Percentiles rank a stretch among this genome's conserved stretches.
phyloP scores from a whole-genome alignment of 2,797 vertebrate species.

The Clarias platycephalus region DNA sequence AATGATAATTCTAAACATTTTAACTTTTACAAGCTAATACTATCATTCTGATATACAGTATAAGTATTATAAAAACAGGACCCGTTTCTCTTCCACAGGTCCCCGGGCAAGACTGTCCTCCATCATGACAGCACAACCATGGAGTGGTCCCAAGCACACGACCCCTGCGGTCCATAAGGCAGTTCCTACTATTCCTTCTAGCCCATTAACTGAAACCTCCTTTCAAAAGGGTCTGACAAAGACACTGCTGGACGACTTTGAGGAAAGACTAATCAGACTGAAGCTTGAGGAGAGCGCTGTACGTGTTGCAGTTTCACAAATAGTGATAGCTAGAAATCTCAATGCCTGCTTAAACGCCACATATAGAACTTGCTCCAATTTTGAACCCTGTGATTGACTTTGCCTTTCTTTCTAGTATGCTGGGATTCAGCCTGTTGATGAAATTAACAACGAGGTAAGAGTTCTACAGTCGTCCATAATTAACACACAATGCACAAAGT shows the following conservation, averaged over 20 bases:
- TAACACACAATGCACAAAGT: background rate
- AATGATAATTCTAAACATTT: background rate
- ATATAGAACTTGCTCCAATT: background rate
- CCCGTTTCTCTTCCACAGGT: constrained; percentile 32
- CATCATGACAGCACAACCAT: constrained; percentile 66
- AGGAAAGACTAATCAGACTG: constrained; percentile 63
- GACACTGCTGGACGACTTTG: constrained; percentile 69
- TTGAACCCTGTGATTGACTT: background rate
- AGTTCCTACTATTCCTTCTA: background rate
- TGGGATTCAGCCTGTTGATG: constrained; percentile 80
- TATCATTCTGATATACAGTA: no score
- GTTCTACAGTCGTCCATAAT: background rate
- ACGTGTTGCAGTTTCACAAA: constrained; percentile 47
- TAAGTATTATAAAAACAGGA: background rate
- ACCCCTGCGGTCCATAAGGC: constrained; percentile 30
- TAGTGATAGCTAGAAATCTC: background rate
- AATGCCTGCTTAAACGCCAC: background rate
- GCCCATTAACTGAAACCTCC: constrained; percentile 11
- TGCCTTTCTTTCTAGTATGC: constrained; percentile 79
- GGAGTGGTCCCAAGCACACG: constrained; percentile 48
- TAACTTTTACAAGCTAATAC: background rate
- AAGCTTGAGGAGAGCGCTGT: constrained; percentile 72
- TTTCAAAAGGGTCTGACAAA: constrained; percentile 65
- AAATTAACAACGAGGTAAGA: constrained; percentile 85
- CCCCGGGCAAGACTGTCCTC: constrained; percentile 53